These are phyloP conservation scores for Galbula dea DNA, from an alignment of 2,113 vertebrate genomes.

Conservation along the genomic window DNA sequence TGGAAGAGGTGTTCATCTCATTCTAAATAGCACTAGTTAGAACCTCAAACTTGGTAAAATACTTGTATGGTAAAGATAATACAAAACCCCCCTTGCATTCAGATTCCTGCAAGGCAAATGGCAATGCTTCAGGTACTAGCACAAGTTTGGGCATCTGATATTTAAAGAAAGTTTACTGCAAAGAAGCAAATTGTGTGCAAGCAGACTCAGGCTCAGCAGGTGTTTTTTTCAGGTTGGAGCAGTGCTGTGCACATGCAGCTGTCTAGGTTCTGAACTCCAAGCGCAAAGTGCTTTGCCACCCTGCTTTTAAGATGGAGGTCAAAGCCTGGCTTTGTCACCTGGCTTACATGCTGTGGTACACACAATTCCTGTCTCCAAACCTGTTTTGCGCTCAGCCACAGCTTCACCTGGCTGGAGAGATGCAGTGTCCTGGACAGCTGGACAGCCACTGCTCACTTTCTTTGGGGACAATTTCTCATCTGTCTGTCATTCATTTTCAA, in stretches of 20 bases:
- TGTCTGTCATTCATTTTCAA: not conserved
- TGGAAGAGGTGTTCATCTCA: not conserved
- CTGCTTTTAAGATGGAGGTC: not conserved
- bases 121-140: not conserved
- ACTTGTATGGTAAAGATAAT: not conserved
- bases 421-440: too few relatives aligned
- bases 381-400: not conserved
- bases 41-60: too few relatives aligned
- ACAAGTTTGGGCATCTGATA: not conserved
- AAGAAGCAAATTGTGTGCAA: not conserved
- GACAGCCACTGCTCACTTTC: too few relatives aligned
- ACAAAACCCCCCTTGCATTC: too few relatives aligned
- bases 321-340: not conserved
- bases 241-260: not conserved
- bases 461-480: not conserved
- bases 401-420: too few relatives aligned
- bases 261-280: not conserved
- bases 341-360: too few relatives aligned
- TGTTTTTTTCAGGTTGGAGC: not conserved
- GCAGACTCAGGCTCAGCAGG: fast-evolving
- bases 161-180: not conserved
- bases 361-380: not conserved
- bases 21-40: not conserved
- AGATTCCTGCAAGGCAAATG: not conserved
- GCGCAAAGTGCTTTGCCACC: not conserved